Evolutionary conservation across 37 sponge, comb jelly and placozoan genomes (phyloP), one percentile per base, ranked within the genome.

Genomic region (Crambe crambe): DNA sequence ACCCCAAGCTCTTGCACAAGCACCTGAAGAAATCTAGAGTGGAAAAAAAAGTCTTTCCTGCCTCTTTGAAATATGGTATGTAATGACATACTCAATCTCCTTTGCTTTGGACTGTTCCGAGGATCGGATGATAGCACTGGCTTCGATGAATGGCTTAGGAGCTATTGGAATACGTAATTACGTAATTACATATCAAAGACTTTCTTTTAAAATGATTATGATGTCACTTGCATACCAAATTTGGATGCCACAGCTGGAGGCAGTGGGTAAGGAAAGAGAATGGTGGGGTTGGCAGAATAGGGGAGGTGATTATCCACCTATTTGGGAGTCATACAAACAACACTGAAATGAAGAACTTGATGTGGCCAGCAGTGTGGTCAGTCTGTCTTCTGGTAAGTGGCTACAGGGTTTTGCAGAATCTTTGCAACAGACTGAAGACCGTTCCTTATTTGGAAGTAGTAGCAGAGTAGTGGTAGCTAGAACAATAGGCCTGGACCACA

Each of bases 261-360:
- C n/a, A 86, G 76, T 30, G 92, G 93, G 56, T 80, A 79, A 20
- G 90, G 38, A 58, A 83, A 83, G 43, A 95, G 58, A 15, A 95
- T 90, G n/a, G 63, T 81, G 27, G 93, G 90, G 65, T 79, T 86
- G 26, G 66, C 32, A 0, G 86, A 39, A 56, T 59, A 70, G 0
- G 87, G 81, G 54, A 91, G 75, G 39, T 95, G 95, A 62, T 95
- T 95, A 61, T 95, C 95, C 40, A 95, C 56, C 92, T 95, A 68
- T 0, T 85, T 12, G 42, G 36, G 2, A 29, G 2, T 35, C 37
- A 37, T 30, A 29, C 35, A 37, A 26, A 26, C 6, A 62, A n/a
- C n/a, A n/a, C n/a, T n/a, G n/a, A n/a, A n/a, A n/a, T n/a, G n/a
- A 18, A 54, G 10, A 54, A 18, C 56, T 54, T 54, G 56, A 18